phyloP scores from a whole-genome alignment of 2,888 invertebrate species.

The Pegoplata infirma region DNA sequence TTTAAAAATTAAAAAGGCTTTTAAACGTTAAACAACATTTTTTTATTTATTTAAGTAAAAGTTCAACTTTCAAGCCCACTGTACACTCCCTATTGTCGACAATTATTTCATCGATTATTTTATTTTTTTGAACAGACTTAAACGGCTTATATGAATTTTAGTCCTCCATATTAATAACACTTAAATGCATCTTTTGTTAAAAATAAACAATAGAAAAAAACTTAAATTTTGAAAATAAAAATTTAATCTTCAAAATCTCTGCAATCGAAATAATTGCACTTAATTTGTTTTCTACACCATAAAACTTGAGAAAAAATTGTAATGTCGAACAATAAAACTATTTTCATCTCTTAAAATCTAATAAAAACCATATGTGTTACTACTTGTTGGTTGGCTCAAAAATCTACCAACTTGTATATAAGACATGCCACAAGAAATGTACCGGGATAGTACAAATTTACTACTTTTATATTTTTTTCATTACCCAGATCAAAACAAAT shows the following conservation, averaged over 20 bases:
- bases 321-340: slow-evolving; percentile 15
- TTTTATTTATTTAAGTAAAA: too few species aligned
- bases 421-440: too few species aligned
- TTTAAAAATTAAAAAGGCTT: too few species aligned
- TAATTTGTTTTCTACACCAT: slow-evolving; percentile 58
- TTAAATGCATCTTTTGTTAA: slow-evolving; percentile 46
- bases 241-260: slow-evolving; percentile 33
- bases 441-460: too few species aligned
- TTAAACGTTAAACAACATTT: too few species aligned
- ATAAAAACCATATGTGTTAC: slow-evolving; percentile 58
- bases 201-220: slow-evolving; percentile 4
- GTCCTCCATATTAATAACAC: slow-evolving; percentile 50
- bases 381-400: not conserved
- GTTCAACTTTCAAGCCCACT: slow-evolving; percentile 14
- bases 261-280: slow-evolving; percentile 19
- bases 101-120: slow-evolving; percentile 22
- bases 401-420: not conserved
- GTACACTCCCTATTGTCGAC: not conserved
- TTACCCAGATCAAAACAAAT: too few species aligned
- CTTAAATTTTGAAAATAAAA: slow-evolving; percentile 33
- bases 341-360: slow-evolving; percentile 33
- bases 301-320: slow-evolving; percentile 54
- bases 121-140: slow-evolving; percentile 27
- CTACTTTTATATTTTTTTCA: too few species aligned
- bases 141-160: slow-evolving; percentile 47